Base-by-base conservation (phyloP, 2,888 invertebrate genomes). In the Ectemnius continuus region DNA sequence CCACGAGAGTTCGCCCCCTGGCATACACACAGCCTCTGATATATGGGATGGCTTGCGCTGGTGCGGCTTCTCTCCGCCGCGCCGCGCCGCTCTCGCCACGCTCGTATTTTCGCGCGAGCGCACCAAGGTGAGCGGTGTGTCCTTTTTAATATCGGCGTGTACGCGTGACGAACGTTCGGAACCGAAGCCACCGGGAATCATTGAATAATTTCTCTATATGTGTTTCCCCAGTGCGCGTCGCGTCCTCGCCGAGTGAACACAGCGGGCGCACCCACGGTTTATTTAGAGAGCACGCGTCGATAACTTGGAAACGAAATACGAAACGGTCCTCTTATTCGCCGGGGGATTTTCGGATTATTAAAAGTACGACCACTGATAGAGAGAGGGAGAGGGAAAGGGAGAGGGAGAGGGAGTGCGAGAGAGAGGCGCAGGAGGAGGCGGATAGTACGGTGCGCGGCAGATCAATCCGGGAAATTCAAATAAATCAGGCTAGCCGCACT, bases 401-500 rank as follows among this genome's bases (percentile, higher is more conserved):
- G 23, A 23, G 23, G 23, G 2, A 23, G 2, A 23, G 23, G 2
- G n/a, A n/a, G n/a, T n/a, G n/a, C n/a, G n/a, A n/a, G 28, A 36
- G 28, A 8, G 28, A 2, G 28, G 28, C 4, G 28, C 4, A 36
- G 4, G 36, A 8, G 36, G 36, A 6, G 36, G 36, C 1, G 36
- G 8, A 36, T 36, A 36, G 36, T 0, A 36, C 36, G 20, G 8
- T 6, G 11, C 36, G 20, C 16, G 61, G 28, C 20, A n/a, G 60
- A 69, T 64, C 64, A 58, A 60, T 67, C 67, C 18, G 62, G 59
- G 56, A 63, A 63, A 72, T 67, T 67, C 71, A 71, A 71, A 71
- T 72, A 67, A 67, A 72, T 67, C 63, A 72, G 67, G 48, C 46
- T 52, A 52, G 52, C 52, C n/a, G 52, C 52, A 47, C 36, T 62